Evolutionary conservation across 1,140 invertebrate species (phyloP), one percentile per base, ranked within the genome.

Genomic region (Drosophila quadrilineata): DNA sequence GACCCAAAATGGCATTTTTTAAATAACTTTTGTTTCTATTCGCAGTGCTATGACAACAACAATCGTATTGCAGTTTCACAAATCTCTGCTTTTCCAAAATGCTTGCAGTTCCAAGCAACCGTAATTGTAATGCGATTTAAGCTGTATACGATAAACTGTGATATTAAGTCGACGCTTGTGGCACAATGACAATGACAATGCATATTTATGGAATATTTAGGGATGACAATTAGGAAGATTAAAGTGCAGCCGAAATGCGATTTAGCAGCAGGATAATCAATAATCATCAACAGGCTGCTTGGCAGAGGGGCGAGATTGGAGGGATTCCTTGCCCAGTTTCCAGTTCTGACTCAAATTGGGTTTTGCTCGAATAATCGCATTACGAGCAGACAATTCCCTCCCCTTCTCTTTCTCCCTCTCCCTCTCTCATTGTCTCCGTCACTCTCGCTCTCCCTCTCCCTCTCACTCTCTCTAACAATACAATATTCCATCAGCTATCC

Each of bases 221-320:
- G 28, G 19, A 48, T 48, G 45, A 14, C 28, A 48, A 48, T 48
- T 48, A 33, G 45, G 6, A 21, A 21, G 16, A 48, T 48, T 48
- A 31, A 31, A 45, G 41, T 28, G 21, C 21, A 26, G 19, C 21
- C 14, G 2, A 26, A 26, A 43, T 26, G 12, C 22, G 22, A 45
- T 28, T 28, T 28, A 8, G 8, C 8, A 9, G 22, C 4, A 45
- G 12, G 41, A 45, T 45, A 45, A 45, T 45, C 41, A 45, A 45
- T 45, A 45, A 45, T 45, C 41, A 45, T 45, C 21, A 43, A 43
- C 12, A 5, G 10, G 12, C 5, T 14, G 22, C 21, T 14, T 14
- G 3, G 40, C 22, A 35, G n/a, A n/a, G n/a, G n/a, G n/a, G n/a
- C n/a, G n/a, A n/a, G n/a, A n/a, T n/a, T n/a, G n/a, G n/a, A n/a